phyloP scores from a whole-genome alignment of 2,797 vertebrate species.

The Mus spretus region DNA sequence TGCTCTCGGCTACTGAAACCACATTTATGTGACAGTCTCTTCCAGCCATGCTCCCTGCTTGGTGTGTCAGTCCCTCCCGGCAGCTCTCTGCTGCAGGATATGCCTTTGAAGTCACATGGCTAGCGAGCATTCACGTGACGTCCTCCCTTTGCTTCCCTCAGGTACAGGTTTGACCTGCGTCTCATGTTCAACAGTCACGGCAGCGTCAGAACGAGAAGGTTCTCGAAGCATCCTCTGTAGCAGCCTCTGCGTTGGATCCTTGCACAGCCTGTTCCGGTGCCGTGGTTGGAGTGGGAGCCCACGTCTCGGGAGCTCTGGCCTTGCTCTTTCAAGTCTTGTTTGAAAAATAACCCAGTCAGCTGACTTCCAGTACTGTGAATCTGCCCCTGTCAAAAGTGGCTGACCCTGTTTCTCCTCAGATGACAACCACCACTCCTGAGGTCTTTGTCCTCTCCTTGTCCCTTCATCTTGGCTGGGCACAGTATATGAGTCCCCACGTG shows the following conservation, averaged over 20 bases:
- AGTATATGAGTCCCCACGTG: slow-evolving; percentile 65
- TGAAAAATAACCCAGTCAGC: slow-evolving; percentile 81
- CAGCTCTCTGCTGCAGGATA: background rate
- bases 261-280: slow-evolving; percentile 80
- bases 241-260: slow-evolving; percentile 64
- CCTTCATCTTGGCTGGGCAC: slow-evolving; percentile 72
- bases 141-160: slow-evolving; percentile 72
- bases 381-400: slow-evolving; percentile 77
- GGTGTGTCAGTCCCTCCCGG: background rate
- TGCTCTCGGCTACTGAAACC: background rate
- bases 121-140: background rate
- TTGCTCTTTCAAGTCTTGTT: slow-evolving; percentile 83
- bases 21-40: background rate
- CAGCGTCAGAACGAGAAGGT: slow-evolving; percentile 88
- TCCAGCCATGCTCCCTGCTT: background rate
- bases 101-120: background rate
- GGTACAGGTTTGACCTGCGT: slow-evolving; percentile 95
- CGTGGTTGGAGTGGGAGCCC: slow-evolving; percentile 82
- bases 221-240: slow-evolving; percentile 89
- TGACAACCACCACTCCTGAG: slow-evolving; percentile 10
- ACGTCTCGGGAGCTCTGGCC: slow-evolving; percentile 82
- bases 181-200: slow-evolving; percentile 93
- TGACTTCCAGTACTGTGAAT: slow-evolving; percentile 88
- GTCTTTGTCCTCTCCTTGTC: slow-evolving; percentile 73
- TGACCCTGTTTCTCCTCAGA: slow-evolving; percentile 72